A percentile compares a stretch with the other conserved stretches of the same genome.
Evolutionary conservation across 2,113 vertebrate species (phyloP).

Genomic region (Lophochroa leadbeateri): DNA sequence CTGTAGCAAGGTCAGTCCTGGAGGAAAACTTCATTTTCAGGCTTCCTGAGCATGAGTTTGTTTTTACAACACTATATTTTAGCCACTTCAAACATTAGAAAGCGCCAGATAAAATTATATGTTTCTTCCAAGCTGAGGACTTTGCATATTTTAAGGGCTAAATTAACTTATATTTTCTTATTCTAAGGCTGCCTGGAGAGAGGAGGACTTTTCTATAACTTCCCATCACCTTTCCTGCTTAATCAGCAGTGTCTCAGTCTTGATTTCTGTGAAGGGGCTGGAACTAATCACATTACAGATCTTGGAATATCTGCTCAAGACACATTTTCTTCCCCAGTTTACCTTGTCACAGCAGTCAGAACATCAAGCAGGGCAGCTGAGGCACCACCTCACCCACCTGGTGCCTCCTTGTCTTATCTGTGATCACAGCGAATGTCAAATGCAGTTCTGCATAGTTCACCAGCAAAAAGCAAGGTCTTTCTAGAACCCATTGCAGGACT

Average conservation of each 20-base stretch:
- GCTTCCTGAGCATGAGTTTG: neutral
- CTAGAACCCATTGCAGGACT: neutral
- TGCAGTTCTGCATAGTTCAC: neutral
- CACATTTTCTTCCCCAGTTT: neutral
- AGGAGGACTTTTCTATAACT: slow-evolving; percentile 5
- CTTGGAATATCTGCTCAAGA: neutral
- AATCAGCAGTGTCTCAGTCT: slow-evolving; percentile 9
- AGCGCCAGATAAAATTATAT: neutral
- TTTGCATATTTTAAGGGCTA: slow-evolving; percentile 29
- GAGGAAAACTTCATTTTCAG: neutral
- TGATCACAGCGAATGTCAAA: neutral
- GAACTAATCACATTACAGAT: neutral
- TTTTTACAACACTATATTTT: neutral
- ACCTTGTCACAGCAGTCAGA: neutral
- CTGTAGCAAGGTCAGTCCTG: neutral
- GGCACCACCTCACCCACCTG: neutral
- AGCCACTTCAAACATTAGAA: slow-evolving; percentile 7
- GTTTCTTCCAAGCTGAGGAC: neutral
- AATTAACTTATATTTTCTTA: slow-evolving; percentile 1
- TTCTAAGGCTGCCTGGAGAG: neutral
- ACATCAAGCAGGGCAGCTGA: neutral
- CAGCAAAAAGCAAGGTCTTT: neutral
- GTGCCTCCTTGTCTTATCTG: accelerated
- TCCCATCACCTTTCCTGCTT: neutral
- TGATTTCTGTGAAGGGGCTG: neutral